phyloP scores from a whole-genome alignment of 2,797 vertebrate species.

The Adrianichthys oophorus region DNA sequence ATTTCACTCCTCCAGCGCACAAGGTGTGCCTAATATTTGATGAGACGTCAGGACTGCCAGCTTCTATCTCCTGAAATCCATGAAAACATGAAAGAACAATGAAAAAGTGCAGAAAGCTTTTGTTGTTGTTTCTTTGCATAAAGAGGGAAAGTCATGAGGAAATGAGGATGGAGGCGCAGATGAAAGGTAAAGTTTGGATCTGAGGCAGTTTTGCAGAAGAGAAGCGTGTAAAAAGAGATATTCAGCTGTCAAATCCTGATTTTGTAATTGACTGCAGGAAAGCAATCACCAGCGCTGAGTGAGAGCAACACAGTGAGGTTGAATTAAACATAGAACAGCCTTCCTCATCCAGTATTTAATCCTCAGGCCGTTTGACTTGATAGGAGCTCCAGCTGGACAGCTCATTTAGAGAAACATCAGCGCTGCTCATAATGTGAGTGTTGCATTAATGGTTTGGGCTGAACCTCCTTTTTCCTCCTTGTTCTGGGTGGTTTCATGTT shows the following conservation, averaged over 20 bases:
- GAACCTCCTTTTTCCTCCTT: too few relatives aligned
- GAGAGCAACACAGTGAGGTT: constrained; percentile 3
- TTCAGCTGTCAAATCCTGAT: constrained; percentile 35
- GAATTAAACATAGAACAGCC: constrained; percentile 36
- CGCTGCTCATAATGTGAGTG: background rate
- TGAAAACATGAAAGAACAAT: constrained; percentile 16
- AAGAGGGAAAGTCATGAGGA: background rate
- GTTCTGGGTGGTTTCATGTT: too few relatives aligned
- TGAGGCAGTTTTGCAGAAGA: constrained; percentile 18
- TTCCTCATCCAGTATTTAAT: constrained; percentile 28
- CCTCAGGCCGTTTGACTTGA: constrained; percentile 15
- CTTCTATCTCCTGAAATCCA: constrained; percentile 35
- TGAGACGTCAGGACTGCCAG: constrained; percentile 33
- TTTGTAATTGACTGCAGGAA: too few relatives aligned
- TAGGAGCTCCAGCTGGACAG: background rate
- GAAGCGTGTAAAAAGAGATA: constrained; percentile 40
- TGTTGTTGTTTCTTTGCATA: constrained; percentile 1
- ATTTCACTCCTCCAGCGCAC: constrained; percentile 1
- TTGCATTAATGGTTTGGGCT: too few relatives aligned
- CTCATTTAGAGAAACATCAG: background rate
- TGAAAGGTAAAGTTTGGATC: constrained; percentile 46
- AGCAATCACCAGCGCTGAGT: too few relatives aligned
- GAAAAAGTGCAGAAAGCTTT: constrained; percentile 15
- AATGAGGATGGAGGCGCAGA: constrained; percentile 1
- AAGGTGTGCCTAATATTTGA: constrained; percentile 60